Percentiles rank a stretch among this genome's conserved stretches.
Conservation (phyloP, 1,140 invertebrate species). For the Meteorus sp. region DNA sequence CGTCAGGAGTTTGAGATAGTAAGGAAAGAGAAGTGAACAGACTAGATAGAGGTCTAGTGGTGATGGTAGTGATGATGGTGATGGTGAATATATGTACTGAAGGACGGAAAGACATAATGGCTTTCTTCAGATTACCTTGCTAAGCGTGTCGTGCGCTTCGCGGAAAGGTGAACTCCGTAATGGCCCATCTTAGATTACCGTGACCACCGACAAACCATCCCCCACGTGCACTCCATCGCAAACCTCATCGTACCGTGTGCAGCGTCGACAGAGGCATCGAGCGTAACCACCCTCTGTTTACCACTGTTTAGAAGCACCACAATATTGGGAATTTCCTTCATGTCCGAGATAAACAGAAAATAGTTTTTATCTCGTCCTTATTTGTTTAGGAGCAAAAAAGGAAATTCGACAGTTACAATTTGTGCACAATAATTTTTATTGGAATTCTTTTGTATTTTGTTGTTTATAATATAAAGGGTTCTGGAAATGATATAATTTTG, state of each 20-base stretch:
- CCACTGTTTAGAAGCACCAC: too few relatives aligned
- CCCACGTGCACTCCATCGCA: neutral
- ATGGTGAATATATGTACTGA: neutral
- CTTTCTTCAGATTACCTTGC: slow-evolving; percentile 22
- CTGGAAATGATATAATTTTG: too few relatives aligned
- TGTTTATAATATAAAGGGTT: too few relatives aligned
- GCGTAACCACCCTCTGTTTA: neutral
- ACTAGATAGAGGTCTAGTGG: neutral
- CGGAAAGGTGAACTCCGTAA: slow-evolving; percentile 8
- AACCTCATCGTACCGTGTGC: neutral
- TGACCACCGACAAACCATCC: slow-evolving; percentile 8
- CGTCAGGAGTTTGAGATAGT: neutral
- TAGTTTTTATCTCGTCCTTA: too few relatives aligned
- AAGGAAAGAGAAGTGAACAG: neutral
- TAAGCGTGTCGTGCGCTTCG: slow-evolving; percentile 11
- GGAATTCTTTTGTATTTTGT: too few relatives aligned
- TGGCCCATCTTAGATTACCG: slow-evolving; percentile 9
- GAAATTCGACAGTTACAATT: neutral
- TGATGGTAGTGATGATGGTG: neutral
- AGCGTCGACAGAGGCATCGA: neutral
- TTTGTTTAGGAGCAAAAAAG: neutral
- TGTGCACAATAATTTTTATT: too few relatives aligned
- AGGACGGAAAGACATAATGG: slow-evolving; percentile 19
- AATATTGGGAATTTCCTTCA: too few relatives aligned
- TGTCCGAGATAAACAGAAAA: neutral